Conservation (phyloP, 2,113 vertebrate species). For the Spheniscus mendiculus region DNA sequence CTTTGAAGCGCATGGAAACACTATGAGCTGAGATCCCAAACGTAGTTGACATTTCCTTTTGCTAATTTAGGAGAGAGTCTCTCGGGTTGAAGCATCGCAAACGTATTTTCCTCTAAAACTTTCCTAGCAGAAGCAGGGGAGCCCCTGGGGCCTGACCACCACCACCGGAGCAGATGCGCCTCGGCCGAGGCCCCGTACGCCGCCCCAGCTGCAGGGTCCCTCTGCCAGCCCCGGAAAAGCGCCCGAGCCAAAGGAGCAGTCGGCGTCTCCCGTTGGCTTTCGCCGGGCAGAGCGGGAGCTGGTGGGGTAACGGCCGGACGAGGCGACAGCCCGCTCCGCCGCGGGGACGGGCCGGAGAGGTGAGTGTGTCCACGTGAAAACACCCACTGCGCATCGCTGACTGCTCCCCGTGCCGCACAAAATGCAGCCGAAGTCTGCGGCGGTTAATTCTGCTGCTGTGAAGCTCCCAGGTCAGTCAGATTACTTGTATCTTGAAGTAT, state of each 20-base stretch:
- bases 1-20: fast-evolving
- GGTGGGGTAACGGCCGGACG: fast-evolving
- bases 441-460: not conserved
- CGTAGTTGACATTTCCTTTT: fast-evolving
- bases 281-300: not conserved
- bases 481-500: not conserved
- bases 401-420: not conserved
- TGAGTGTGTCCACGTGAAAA: not conserved
- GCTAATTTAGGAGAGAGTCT: not conserved
- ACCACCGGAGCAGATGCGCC: not conserved
- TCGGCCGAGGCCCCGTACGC: fast-evolving
- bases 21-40: not conserved
- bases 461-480: not conserved
- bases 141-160: fast-evolving
- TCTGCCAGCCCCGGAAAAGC: not conserved
- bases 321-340: fast-evolving
- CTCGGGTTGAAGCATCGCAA: not conserved
- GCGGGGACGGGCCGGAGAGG: not conserved
- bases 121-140: not conserved
- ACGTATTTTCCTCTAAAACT: not conserved
- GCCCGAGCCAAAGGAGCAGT: fast-evolving
- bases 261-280: not conserved
- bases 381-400: fast-evolving
- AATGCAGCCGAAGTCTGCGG: fast-evolving
- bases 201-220: not conserved